A percentile compares a stretch with the other conserved stretches of the same genome.
Evolutionary conservation across 2,797 vertebrate genomes (phyloP).

Genomic region (Xiphorhynchus erythropygius): DNA sequence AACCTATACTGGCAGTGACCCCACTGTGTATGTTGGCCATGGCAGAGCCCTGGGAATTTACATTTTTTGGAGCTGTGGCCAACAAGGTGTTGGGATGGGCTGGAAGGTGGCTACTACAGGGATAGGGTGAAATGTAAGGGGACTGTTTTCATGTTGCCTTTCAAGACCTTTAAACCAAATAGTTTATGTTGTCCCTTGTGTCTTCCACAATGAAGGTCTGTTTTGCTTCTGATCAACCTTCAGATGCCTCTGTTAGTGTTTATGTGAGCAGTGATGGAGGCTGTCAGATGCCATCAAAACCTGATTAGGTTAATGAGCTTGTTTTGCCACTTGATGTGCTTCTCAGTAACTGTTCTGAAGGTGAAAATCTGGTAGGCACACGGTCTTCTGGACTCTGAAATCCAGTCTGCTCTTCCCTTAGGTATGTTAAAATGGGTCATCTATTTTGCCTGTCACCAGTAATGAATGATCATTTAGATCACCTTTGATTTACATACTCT

Average conservation of each 20-base stretch:
- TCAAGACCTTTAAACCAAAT: not conserved
- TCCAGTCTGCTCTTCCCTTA: not conserved
- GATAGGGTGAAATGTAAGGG: not conserved
- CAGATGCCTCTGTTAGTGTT: conserved; percentile 20
- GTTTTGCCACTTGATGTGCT: conserved; percentile 30
- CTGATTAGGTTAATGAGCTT: conserved; percentile 47
- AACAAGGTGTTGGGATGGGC: not conserved
- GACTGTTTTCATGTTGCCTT: not conserved
- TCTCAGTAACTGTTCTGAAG: conserved; percentile 5
- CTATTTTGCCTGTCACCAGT: not conserved
- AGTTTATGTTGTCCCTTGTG: not conserved
- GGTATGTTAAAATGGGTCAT: not conserved
- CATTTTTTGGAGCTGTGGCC: not conserved
- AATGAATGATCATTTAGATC: not conserved
- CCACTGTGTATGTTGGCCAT: accelerated
- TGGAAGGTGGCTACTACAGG: not conserved
- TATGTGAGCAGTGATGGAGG: conserved; percentile 12
- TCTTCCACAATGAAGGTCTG: not conserved
- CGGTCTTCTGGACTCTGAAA: not conserved
- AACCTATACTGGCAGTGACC: not conserved
- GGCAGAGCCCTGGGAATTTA: not conserved
- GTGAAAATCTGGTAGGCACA: conserved; percentile 22
- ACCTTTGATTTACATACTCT: not conserved
- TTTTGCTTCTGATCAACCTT: conserved; percentile 28
- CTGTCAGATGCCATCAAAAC: conserved; percentile 32